Evolutionary conservation across 2,113 vertebrate genomes (phyloP).

Genomic region (Microcebus jonahi): DNA sequence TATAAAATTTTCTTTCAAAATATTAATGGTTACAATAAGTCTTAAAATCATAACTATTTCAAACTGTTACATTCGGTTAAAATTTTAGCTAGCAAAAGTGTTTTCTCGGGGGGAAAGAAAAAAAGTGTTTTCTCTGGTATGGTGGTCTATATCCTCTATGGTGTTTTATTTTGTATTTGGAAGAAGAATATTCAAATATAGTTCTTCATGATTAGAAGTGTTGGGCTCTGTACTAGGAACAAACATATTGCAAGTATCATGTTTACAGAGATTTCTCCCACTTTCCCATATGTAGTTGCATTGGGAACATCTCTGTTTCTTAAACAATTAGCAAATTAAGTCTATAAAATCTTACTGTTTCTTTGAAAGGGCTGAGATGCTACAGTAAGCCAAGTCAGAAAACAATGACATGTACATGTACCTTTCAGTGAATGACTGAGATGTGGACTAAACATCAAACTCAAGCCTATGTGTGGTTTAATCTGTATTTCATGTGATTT

Average conservation of each 20-base stretch:
- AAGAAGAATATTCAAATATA: constrained; percentile 26
- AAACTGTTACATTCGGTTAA: background rate
- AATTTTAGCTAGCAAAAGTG: constrained; percentile 26
- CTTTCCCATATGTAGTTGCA: constrained; percentile 74
- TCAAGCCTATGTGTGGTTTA: background rate
- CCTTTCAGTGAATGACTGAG: constrained; percentile 78
- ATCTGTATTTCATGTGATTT: constrained; percentile 73
- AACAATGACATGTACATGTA: constrained; percentile 67
- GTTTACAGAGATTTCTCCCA: constrained; percentile 72
- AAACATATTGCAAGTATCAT: constrained; percentile 71
- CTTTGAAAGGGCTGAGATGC: constrained; percentile 74
- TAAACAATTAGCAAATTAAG: constrained; percentile 82
- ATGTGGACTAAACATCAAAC: constrained; percentile 75
- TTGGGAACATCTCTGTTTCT: constrained; percentile 80
- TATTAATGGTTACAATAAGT: background rate
- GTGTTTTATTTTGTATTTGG: constrained; percentile 6
- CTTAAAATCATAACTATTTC: background rate
- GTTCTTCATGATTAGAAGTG: constrained; percentile 48
- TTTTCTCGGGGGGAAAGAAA: background rate
- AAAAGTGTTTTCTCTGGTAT: background rate
- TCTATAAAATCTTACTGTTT: constrained; percentile 81
- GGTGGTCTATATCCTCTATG: background rate
- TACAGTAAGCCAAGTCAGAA: constrained; percentile 76
- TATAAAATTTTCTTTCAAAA: background rate
- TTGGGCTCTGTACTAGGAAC: constrained; percentile 59